Percentiles rank a stretch among this genome's conserved stretches.
Evolutionary conservation across 2,888 invertebrate species (phyloP).

Genomic region (Coleophora flavipennella): DNA sequence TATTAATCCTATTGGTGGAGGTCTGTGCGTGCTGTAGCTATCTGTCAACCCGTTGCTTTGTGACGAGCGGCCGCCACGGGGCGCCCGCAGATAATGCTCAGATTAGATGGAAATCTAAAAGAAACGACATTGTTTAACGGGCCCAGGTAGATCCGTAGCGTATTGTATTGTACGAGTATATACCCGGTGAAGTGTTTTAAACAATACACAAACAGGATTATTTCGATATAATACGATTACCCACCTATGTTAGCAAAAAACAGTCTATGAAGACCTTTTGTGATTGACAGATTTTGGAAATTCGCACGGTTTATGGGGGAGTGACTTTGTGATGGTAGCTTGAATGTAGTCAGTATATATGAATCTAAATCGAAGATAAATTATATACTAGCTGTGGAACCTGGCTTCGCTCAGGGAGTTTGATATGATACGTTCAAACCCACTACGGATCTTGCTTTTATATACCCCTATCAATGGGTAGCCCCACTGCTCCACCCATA

Average conservation of each 20-base stretch:
- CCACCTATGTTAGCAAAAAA: slow-evolving; percentile 31
- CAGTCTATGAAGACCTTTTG: slow-evolving; percentile 29
- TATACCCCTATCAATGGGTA: no score
- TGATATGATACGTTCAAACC: no score
- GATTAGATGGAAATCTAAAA: slow-evolving; percentile 66
- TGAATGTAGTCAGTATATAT: no score
- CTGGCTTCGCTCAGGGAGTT: no score
- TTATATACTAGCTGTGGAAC: no score
- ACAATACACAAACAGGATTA: slow-evolving; percentile 66
- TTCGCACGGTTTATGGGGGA: background rate
- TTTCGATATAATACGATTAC: slow-evolving; percentile 59
- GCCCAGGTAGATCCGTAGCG: slow-evolving; percentile 46
- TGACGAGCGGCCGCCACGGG: slow-evolving; percentile 56
- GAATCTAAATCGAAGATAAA: no score
- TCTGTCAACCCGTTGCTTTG: slow-evolving; percentile 72
- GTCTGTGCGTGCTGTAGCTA: slow-evolving; percentile 47
- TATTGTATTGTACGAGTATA: slow-evolving; percentile 21
- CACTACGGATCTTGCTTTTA: no score
- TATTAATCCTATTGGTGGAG: slow-evolving; percentile 58
- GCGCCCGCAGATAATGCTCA: slow-evolving; percentile 59
- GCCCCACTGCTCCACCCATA: no score
- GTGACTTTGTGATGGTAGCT: no score
- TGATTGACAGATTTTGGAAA: slow-evolving; percentile 29
- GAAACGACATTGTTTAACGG: slow-evolving; percentile 60
- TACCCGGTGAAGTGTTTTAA: slow-evolving; percentile 50